Conservation (phyloP, 1,140 invertebrate species). For the Nasonia longicornis region DNA sequence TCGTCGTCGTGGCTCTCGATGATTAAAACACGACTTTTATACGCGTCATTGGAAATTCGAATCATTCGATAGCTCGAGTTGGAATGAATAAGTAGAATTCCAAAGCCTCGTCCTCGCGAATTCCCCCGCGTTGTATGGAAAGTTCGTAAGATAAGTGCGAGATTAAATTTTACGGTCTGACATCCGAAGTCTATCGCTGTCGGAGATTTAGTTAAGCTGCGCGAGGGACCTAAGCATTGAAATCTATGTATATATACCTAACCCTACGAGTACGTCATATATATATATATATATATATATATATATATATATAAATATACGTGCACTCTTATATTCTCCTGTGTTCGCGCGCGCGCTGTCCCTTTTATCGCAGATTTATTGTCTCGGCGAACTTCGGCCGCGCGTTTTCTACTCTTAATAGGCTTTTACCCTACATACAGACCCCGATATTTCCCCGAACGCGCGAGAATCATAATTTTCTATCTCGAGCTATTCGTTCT, state of each 20-base stretch:
- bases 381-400: slow-evolving; percentile 4
- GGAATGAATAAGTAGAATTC: neutral
- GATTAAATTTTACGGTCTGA: neutral
- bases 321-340: neutral
- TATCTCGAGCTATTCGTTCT: too few species aligned
- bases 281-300: too few species aligned
- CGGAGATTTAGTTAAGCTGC: neutral
- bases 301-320: too few species aligned
- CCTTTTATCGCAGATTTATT: slow-evolving; percentile 26
- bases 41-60: neutral
- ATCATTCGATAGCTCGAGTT: neutral
- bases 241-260: too few species aligned
- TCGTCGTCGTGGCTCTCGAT: too few species aligned
- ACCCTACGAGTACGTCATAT: too few species aligned
- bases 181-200: neutral
- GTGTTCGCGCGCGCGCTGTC: neutral
- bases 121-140: neutral
- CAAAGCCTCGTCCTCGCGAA: neutral
- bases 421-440: slow-evolving; percentile 34
- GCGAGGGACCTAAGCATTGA: neutral
- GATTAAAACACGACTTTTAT: too few species aligned
- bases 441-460: neutral
- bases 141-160: neutral
- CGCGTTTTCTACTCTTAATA: slow-evolving; percentile 28
- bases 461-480: neutral